Evolutionary conservation across 2,113 vertebrate species (phyloP).

Genomic region (Xyliphius kryptos): DNA sequence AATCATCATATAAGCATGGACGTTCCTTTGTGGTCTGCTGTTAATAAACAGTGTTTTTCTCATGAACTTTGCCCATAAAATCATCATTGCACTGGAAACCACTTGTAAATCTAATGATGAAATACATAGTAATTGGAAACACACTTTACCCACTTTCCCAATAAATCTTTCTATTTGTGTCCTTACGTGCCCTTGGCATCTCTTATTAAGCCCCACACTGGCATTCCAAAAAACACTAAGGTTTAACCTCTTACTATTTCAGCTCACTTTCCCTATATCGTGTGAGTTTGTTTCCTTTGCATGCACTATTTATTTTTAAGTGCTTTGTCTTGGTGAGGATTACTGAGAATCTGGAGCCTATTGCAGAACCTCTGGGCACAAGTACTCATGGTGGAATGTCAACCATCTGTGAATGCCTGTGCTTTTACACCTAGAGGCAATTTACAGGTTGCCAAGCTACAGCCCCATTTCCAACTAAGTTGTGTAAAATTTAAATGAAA

Average conservation of each 20-base stretch:
- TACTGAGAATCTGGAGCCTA: too few relatives aligned
- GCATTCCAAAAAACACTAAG: conserved; percentile 17
- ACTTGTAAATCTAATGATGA: conserved; percentile 27
- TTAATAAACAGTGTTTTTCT: conserved; percentile 36
- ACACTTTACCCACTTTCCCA: conserved; percentile 6
- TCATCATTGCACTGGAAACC: conserved; percentile 25
- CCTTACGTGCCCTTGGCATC: conserved; percentile 13
- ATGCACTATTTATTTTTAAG: conserved; percentile 34
- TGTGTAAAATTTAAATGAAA: too few relatives aligned
- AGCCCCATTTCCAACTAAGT: too few relatives aligned
- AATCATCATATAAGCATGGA: conserved; percentile 17
- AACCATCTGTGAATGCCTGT: too few relatives aligned
- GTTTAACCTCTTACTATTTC: conserved; percentile 10
- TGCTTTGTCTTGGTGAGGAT: too few relatives aligned
- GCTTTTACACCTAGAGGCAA: too few relatives aligned
- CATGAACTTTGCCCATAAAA: conserved; percentile 31
- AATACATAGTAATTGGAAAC: conserved; percentile 32
- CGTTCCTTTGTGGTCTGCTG: conserved; percentile 28
- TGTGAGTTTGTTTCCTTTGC: conserved; percentile 25
- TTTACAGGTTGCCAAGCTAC: too few relatives aligned
- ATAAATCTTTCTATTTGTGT: conserved; percentile 23
- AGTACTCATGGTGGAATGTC: too few relatives aligned
- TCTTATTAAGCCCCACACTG: conserved; percentile 23
- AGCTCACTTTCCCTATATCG: not conserved
- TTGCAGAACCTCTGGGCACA: too few relatives aligned